phyloP scores from a whole-genome alignment of 2,888 invertebrate genomes.

The Eubasilissa splendida region DNA sequence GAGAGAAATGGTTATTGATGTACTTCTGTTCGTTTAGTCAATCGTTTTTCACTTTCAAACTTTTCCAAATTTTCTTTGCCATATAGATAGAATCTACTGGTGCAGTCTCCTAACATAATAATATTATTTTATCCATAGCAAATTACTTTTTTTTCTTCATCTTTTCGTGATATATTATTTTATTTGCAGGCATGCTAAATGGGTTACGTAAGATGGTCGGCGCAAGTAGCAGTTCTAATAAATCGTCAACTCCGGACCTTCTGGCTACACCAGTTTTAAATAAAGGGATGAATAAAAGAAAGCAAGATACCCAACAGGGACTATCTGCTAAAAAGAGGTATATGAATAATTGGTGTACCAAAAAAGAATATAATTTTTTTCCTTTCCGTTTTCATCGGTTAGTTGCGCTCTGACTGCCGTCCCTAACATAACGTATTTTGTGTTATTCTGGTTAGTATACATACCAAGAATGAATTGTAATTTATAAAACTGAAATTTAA shows the following conservation, averaged over 20 bases:
- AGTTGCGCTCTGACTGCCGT: too few relatives aligned
- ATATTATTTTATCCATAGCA: too few relatives aligned
- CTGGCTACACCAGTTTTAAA: constrained; percentile 74
- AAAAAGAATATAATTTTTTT: neutral
- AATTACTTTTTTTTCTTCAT: too few relatives aligned
- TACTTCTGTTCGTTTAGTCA: too few relatives aligned
- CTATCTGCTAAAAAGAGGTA: constrained; percentile 81
- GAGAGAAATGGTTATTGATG: too few relatives aligned
- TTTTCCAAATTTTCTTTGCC: too few relatives aligned
- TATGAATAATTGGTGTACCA: constrained; percentile 52
- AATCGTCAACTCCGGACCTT: constrained; percentile 68
- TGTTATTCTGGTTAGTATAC: neutral
- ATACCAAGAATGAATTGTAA: neutral
- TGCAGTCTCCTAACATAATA: too few relatives aligned
- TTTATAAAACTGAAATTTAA: too few relatives aligned
- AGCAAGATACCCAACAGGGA: constrained; percentile 73
- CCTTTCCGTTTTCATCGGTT: neutral
- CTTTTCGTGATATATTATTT: neutral
- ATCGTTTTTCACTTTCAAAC: too few relatives aligned
- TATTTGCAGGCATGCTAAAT: constrained; percentile 78
- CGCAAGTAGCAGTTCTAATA: constrained; percentile 70
- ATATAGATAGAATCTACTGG: too few relatives aligned
- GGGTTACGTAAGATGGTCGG: constrained; percentile 86
- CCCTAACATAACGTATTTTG: neutral
- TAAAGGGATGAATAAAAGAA: constrained; percentile 78